Evolutionary conservation across 2,888 invertebrate genomes (phyloP).

Genomic region (Ochropacha duplaris): DNA sequence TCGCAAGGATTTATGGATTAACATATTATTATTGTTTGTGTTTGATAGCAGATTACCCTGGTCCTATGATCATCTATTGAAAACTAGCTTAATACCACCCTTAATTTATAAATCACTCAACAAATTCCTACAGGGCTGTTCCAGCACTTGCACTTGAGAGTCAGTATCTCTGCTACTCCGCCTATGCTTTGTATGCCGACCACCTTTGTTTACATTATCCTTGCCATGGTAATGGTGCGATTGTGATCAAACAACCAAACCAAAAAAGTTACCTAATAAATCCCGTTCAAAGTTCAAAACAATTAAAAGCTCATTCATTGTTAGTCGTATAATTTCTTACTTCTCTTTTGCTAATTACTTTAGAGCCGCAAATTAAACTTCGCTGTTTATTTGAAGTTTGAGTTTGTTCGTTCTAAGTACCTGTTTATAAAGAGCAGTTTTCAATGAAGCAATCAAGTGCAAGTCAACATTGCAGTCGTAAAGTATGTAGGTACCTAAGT

Average conservation of each 20-base stretch:
- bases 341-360: constrained; percentile 6
- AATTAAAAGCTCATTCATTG: constrained; percentile 5
- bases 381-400: background rate
- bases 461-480: background rate
- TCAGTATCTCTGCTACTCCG: no score
- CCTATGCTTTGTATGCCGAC: no score
- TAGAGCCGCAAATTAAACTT: constrained; percentile 5
- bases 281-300: constrained; percentile 2
- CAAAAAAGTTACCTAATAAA: background rate
- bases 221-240: no score
- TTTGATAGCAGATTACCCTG: background rate
- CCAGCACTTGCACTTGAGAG: no score
- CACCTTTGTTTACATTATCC: no score
- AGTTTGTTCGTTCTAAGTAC: background rate
- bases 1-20: background rate
- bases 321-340: constrained; percentile 6
- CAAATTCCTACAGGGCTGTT: no score
- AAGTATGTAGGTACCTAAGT: background rate
- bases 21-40: no score
- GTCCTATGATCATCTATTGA: background rate
- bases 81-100: no score
- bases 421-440: background rate
- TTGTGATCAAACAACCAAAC: background rate
- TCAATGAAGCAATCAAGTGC: background rate
- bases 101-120: no score